phyloP scores from a whole-genome alignment of 2,113 vertebrate species.

The Pseudorectes ferrugineus region DNA sequence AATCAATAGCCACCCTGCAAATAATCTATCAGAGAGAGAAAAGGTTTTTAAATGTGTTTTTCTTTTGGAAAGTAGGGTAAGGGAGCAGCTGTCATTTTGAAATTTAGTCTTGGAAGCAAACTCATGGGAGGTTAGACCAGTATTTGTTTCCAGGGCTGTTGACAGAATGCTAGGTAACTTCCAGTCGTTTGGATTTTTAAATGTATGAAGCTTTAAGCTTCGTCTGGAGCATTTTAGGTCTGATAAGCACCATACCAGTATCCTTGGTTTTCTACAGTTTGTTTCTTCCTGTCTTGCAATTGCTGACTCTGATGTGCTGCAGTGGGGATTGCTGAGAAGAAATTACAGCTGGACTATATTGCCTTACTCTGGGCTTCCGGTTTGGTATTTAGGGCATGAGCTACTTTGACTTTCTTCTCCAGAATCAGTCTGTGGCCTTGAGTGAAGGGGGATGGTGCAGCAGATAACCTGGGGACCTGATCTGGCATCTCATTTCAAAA shows the following conservation, averaged over 20 bases:
- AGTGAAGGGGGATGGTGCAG: not conserved
- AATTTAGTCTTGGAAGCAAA: not conserved
- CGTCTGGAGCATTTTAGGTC: accelerated
- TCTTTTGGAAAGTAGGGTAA: not conserved
- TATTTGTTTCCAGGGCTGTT: not conserved
- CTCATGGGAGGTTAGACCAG: not conserved
- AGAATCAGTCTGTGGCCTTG: not conserved
- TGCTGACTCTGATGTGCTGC: not conserved
- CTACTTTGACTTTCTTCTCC: not conserved
- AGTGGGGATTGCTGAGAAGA: not conserved
- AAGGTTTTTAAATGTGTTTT: not conserved
- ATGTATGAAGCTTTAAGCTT: not conserved
- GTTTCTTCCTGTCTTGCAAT: not conserved
- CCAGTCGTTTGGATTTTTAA: not conserved
- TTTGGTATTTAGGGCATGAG: not conserved
- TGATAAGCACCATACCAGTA: not conserved
- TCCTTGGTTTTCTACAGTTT: not conserved
- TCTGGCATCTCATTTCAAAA: not conserved
- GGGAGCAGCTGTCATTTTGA: not conserved
- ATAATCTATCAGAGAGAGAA: slow-evolving; percentile 9
- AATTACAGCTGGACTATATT: not conserved
- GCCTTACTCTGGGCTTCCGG: not conserved
- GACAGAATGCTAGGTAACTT: not conserved
- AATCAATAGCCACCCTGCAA: slow-evolving; percentile 32
- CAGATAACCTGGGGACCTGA: not conserved